Base-by-base conservation (phyloP, 2,113 vertebrate species). In the Vimba vimba region DNA sequence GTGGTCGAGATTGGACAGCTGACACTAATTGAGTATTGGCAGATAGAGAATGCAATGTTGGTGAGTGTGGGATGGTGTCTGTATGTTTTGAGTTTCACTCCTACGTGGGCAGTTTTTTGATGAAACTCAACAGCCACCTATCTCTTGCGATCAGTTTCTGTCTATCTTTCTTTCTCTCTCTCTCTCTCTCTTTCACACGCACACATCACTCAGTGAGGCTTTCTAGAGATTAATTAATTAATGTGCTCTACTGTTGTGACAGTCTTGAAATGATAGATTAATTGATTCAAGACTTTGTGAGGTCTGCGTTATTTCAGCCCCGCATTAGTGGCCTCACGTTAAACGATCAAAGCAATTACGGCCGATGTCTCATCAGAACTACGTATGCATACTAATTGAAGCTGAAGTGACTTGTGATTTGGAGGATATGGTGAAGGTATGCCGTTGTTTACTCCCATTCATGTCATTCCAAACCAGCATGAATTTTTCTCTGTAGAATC, bases 21-120 rank as follows among this genome's bases (percentile, higher is more conserved):
- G 80, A 88, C 43, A 83, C 66, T 88, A 88, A 88, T 88, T 88
- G 81, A 84, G 57, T 88, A 88, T 86, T 80, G 85, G 85, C 85
- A 81, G 76, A 84, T 68, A 80, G 33, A 84, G 73, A 88, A 88
- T 59, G 81, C 81, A 66, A 6, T 68, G 62, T 80, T 64, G 73
- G 25, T 66, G 39, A 66, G 23, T 33, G 59, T 64, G 57, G 19
- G 77, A 15, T 1, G 33, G 15, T 73, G 66, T 68, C 62, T 83
- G 82, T 83, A 43, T 43, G 68, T 84, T 74, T 43, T 76, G 36
- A 76, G 30, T 76, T 74, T 76, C 36, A 50, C 55, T 60, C 12
- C 15, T 30, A 50, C 59, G 73, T 85, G 83, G 75, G 83, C 57
- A 85, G 73, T 30, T 62, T 79, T 78, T 68, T 64, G 60, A 66